Evolutionary conservation across 2,888 invertebrate species (phyloP).

Genomic region (Hyposoter didymator): DNA sequence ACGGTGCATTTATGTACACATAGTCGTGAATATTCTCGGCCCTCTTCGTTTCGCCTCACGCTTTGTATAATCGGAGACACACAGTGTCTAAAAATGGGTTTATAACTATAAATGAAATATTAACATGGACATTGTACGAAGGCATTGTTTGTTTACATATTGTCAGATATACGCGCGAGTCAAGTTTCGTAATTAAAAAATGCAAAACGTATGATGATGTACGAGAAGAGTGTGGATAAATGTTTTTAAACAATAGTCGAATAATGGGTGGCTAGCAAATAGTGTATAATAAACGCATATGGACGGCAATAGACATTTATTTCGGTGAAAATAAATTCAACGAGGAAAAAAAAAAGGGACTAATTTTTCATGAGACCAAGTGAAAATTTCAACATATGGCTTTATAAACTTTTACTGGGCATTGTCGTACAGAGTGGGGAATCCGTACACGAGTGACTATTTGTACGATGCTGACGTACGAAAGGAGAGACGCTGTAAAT

Average conservation of each 20-base stretch:
- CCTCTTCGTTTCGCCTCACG: slow-evolving; percentile 68
- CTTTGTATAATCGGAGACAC: slow-evolving; percentile 35
- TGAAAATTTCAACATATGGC: neutral
- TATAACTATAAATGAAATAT: slow-evolving; percentile 20
- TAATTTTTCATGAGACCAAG: neutral
- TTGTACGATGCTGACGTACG: slow-evolving; percentile 25
- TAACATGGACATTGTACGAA: neutral
- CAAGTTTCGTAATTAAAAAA: neutral
- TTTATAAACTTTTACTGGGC: neutral
- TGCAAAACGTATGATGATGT: neutral
- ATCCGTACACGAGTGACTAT: slow-evolving; percentile 27
- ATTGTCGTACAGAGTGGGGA: neutral
- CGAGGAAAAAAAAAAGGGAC: neutral
- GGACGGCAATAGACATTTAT: slow-evolving; percentile 50
- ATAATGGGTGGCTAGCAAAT: neutral
- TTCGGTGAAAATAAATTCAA: slow-evolving; percentile 15
- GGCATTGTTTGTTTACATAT: slow-evolving; percentile 19
- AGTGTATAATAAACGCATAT: slow-evolving; percentile 31
- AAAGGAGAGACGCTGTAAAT: slow-evolving; percentile 4
- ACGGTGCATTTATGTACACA: slow-evolving; percentile 83
- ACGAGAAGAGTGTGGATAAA: neutral
- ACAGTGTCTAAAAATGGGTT: slow-evolving; percentile 16
- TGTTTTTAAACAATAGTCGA: neutral
- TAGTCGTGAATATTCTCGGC: slow-evolving; percentile 80
- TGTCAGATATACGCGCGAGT: slow-evolving; percentile 19